Conservation (phyloP, 2,113 vertebrate genomes). For the Sinocyclocheilus anophthalmus region DNA sequence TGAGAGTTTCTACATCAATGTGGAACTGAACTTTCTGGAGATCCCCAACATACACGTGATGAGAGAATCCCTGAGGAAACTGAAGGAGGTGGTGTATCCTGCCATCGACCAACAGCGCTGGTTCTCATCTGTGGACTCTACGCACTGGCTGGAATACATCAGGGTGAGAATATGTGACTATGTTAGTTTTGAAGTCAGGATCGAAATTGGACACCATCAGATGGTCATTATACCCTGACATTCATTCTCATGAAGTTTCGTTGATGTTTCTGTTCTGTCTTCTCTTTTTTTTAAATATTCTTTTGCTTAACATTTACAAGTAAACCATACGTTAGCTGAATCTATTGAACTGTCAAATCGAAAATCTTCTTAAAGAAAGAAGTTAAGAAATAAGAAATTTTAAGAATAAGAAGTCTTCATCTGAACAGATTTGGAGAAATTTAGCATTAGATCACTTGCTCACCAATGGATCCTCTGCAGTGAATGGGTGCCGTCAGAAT, state of each 20-base stretch:
- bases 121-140: slow-evolving; percentile 89
- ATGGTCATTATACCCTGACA: not conserved
- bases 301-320: no score
- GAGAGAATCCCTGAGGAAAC: slow-evolving; percentile 91
- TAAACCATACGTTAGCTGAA: no score
- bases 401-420: no score
- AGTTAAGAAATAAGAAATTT: no score
- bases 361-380: no score
- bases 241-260: not conserved
- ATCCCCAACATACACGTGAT: slow-evolving; percentile 97
- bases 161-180: slow-evolving; percentile 74
- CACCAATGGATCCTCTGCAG: no score
- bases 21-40: slow-evolving; percentile 90
- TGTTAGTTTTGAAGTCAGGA: no score
- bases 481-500: no score
- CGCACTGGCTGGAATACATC: slow-evolving; percentile 96
- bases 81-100: slow-evolving; percentile 92
- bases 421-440: no score
- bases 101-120: slow-evolving; percentile 89
- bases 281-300: no score
- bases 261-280: not conserved
- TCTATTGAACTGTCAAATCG: no score
- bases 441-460: no score
- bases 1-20: slow-evolving; percentile 90
- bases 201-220: not conserved